These are phyloP conservation scores for Teleogryllus occipitalis DNA, from an alignment of 1,140 invertebrate genomes.

Conservation along the genomic window DNA sequence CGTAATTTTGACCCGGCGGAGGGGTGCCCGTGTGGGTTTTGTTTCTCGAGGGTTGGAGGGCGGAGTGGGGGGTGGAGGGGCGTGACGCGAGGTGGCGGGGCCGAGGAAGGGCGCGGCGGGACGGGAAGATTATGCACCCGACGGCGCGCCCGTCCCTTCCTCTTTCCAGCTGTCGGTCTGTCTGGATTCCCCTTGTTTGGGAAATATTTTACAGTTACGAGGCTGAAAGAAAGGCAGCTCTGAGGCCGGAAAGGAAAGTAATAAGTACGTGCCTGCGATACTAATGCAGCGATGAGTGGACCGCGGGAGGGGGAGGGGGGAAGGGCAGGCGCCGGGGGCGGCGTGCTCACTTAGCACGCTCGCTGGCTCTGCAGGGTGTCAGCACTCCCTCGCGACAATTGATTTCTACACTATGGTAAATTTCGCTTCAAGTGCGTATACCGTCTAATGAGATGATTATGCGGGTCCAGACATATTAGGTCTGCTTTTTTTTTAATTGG, in stretches of 20 bases:
- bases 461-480: too few species aligned
- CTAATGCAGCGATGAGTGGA: not conserved
- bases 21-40: not conserved
- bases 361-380: too few species aligned
- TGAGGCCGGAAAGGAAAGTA: not conserved
- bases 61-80: too few species aligned
- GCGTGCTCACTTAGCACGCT: too few species aligned
- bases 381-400: too few species aligned
- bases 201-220: slow-evolving; percentile 5
- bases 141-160: not conserved
- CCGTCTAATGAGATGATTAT: too few species aligned
- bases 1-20: not conserved
- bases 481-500: too few species aligned
- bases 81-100: too few species aligned
- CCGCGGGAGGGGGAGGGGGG: too few species aligned
- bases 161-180: not conserved
- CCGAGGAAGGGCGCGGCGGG: too few species aligned
- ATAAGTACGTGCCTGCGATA: not conserved
- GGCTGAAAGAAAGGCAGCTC: not conserved
- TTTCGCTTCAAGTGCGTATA: too few species aligned
- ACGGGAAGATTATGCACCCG: not conserved
- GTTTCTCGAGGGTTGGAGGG: not conserved
- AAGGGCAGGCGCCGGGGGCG: not conserved
- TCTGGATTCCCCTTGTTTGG: not conserved
- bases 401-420: too few species aligned